phyloP scores from a whole-genome alignment of 2,888 invertebrate genomes.

The Rugalucina vietnamica region DNA sequence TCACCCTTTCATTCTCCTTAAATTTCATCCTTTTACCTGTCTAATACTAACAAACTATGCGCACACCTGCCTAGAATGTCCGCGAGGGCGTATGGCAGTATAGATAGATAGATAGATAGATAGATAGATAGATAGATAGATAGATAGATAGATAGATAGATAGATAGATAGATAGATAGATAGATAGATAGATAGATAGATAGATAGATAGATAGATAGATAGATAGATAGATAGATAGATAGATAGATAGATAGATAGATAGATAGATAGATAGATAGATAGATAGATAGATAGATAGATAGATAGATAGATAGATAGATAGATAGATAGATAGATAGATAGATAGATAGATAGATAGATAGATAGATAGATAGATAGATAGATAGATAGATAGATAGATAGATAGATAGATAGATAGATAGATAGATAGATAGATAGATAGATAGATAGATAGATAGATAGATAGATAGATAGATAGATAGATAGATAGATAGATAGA shows the following conservation, averaged over 20 bases:
- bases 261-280: constrained; percentile 8
- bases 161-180: neutral
- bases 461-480: constrained; percentile 14
- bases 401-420: no score
- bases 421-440: no score
- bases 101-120: constrained; percentile 14
- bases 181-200: neutral
- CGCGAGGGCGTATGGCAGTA: no score
- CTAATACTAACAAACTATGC: no score
- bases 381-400: constrained; percentile 2
- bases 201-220: neutral
- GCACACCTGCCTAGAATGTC: no score
- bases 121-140: constrained; percentile 14
- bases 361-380: neutral
- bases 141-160: constrained; percentile 11
- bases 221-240: neutral
- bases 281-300: neutral
- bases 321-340: neutral
- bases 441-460: no score
- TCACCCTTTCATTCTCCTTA: no score
- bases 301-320: neutral
- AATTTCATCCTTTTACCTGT: no score
- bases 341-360: neutral
- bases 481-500: constrained; percentile 14
- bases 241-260: constrained; percentile 11